Evolutionary conservation across 2,113 vertebrate genomes (phyloP), one percentile per base, ranked within the genome.

Genomic region (Plecturocebus donacophilus): DNA sequence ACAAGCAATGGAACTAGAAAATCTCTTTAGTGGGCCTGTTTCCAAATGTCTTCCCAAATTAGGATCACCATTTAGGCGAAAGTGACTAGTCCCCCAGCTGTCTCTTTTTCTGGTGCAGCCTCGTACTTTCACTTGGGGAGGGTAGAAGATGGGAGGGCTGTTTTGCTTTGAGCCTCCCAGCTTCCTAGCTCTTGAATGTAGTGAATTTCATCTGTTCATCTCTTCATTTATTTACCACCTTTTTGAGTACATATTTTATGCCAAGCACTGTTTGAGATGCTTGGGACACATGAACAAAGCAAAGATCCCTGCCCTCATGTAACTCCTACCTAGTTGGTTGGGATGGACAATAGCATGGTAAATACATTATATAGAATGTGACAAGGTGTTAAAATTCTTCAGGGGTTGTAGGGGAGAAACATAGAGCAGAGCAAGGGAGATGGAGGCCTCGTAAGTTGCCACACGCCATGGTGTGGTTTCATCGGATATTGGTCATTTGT

Each of bases 201-300:
- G 21, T 42, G 27, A 49, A 66, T 35, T 77, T 61, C 32, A 10
- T 27, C 49, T 27, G 6, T 54, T 87, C 23, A 8, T 70, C 32
- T 64, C 17, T 38, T 13, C 0, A 6, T 77, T 87, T 47, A 27
- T 17, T 64, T n/a, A 40, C 17, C 27, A 19, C 7, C 83, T 80
- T 84, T 71, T n/a, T 14, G 64, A 71, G 25, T 40, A 35, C 25
- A 5, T 80, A 23, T 56, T 49, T 83, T 84, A 49, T 68, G 40
- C 54, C 40, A 76, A 71, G 35, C 49, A 17, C 42, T 30, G 12
- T 52, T 35, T 35, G 52, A 88, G 84, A n/a, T 30, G 6, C 77
- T 58, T 77, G 7, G 88, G 38, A 84, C n/a, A 68, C 19, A 8
- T 76, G 97, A 95, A 61, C 58, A 64, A 58, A 76, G n/a, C 47